Percentiles rank a stretch among this genome's conserved stretches.
phyloP scores from a whole-genome alignment of 1,140 invertebrate genomes.

The Cydia fagiglandana region DNA sequence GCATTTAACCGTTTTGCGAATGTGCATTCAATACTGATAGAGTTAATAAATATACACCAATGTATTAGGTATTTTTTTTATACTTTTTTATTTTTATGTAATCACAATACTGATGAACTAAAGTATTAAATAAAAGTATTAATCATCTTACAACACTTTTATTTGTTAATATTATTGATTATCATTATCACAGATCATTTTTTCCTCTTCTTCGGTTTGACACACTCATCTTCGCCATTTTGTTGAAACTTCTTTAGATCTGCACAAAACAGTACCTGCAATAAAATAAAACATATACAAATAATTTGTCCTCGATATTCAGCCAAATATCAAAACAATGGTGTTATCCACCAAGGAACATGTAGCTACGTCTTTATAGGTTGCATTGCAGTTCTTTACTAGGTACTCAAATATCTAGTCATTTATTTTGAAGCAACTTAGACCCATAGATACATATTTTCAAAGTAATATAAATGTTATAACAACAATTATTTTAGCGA shows the following conservation, averaged over 20 bases:
- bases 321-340: not conserved
- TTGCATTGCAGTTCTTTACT: too few species aligned
- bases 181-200: slow-evolving; percentile 40
- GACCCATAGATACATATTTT: too few species aligned
- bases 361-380: too few species aligned
- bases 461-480: too few species aligned
- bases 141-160: slow-evolving; percentile 6
- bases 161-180: slow-evolving; percentile 29
- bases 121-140: slow-evolving; percentile 31
- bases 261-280: slow-evolving; percentile 87
- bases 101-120: slow-evolving; percentile 16
- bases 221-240: slow-evolving; percentile 38
- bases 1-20: not conserved
- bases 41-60: not conserved
- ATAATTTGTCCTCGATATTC: not conserved
- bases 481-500: too few species aligned
- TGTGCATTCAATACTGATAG: not conserved
- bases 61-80: slow-evolving; percentile 17
- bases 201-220: slow-evolving; percentile 59
- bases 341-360: too few species aligned
- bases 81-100: slow-evolving; percentile 41
- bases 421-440: too few species aligned
- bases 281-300: slow-evolving; percentile 43
- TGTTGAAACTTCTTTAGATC: slow-evolving; percentile 86
- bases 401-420: too few species aligned